Evolutionary conservation across 2,888 invertebrate genomes (phyloP).

Genomic region (Acronicta leporina): DNA sequence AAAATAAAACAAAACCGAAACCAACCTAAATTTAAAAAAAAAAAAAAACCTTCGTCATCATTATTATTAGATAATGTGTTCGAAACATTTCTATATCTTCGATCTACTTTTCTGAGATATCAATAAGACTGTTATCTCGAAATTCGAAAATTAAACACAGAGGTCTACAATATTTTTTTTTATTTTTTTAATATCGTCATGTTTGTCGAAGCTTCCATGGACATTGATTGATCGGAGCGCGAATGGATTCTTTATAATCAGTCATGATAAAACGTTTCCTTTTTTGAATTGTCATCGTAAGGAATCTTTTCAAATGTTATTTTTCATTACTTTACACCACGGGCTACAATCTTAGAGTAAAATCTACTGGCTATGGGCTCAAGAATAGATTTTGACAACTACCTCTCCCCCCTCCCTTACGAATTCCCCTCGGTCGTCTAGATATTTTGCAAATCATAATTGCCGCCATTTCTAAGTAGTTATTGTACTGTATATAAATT

Average conservation of each 20-base stretch:
- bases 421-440: too few species aligned
- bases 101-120: constrained; percentile 5
- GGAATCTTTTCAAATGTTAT: constrained; percentile 25
- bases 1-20: too few species aligned
- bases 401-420: too few species aligned
- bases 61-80: neutral
- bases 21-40: too few species aligned
- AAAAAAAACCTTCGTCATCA: too few species aligned
- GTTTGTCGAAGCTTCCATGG: constrained; percentile 41
- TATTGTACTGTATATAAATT: too few species aligned
- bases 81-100: constrained; percentile 31
- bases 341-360: too few species aligned
- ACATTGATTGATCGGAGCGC: constrained; percentile 59
- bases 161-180: constrained; percentile 18
- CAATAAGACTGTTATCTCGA: constrained; percentile 9
- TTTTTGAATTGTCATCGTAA: constrained; percentile 43
- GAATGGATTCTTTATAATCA: constrained; percentile 54
- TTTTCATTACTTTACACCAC: constrained; percentile 30
- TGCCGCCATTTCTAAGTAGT: too few species aligned
- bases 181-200: constrained; percentile 43
- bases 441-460: too few species aligned
- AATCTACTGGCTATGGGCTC: too few species aligned
- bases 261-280: constrained; percentile 50
- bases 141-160: constrained; percentile 38
- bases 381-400: too few species aligned